Conservation (phyloP, 2,113 vertebrate genomes). For the Columba livia region DNA sequence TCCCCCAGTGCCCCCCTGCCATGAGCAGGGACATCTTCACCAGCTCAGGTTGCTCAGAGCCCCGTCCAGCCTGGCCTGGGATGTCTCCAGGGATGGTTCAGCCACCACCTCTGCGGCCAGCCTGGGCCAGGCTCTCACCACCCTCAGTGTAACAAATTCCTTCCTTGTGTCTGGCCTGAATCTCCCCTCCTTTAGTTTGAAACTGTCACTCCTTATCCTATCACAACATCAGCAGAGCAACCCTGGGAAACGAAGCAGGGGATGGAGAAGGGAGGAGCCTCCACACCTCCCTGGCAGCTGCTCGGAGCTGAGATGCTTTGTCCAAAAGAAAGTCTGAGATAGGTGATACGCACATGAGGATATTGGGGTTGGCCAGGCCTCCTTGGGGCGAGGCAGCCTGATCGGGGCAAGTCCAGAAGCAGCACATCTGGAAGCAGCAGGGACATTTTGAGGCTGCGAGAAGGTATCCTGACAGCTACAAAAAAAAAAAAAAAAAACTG, state of each 20-base stretch:
- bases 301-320: neutral
- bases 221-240: neutral
- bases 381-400: neutral
- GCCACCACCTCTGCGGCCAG: too few species aligned
- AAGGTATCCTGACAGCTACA: neutral
- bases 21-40: too few species aligned
- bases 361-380: fast-evolving
- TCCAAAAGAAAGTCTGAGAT: neutral
- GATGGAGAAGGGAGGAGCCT: neutral
- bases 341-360: fast-evolving
- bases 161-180: too few species aligned
- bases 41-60: too few species aligned
- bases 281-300: neutral
- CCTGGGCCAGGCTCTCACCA: too few species aligned
- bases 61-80: too few species aligned
- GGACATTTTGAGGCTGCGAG: neutral
- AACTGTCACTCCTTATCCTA: too few species aligned
- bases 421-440: neutral
- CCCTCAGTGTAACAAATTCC: too few species aligned
- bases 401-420: neutral
- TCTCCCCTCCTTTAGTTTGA: too few species aligned
- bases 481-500: neutral
- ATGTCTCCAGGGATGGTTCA: too few species aligned
- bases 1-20: too few species aligned
- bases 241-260: neutral